Evolutionary conservation across 2,797 vertebrate genomes (phyloP), one percentile per base, ranked within the genome.

Genomic region (Xenopus petersii): DNA sequence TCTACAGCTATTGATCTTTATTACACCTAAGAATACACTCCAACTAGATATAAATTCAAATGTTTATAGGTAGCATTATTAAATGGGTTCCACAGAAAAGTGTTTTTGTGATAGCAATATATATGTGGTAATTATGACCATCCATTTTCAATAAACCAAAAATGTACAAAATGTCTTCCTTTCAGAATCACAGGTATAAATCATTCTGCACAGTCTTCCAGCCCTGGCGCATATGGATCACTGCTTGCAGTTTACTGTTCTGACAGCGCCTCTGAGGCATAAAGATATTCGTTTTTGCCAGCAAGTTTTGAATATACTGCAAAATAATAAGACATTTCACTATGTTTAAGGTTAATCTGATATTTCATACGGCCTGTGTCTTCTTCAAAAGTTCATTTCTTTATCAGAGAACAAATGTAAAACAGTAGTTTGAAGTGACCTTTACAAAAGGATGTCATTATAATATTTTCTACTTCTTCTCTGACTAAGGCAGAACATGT

Each of bases 261-360:
- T 77, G 66, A 73, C 65, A 65, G 24, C 58, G 21, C 60, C 51
- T 78, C 46, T 70, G 66, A 77, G 58, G 70, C 64, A 55, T 17
- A 63, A 60, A 58, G 66, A 70, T 42, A 65, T 65, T 36, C 59
- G 17, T 67, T 63, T 72, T 55, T 51, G 58, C 49, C 17, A 65
- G 51, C 70, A 56, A 59, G 59, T 36, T 77, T 51, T 73, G 36
- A 78, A 63, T 58, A 79, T 66, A 60, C 51, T 64, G 51, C 49
- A 70, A 79, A 60, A 17, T 42, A 49, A 54, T 64, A 69, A 74
- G 61, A 79, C 66, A 70, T 79, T 70, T 70, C 30, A 7, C 56
- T 69, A 66, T 64, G 71, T 36, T 78, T 67, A 78, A 78, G 75
- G 75, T 74, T 79, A 79, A 79, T 79, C 76, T 70, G 71, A 79